Conservation (phyloP, 2,888 invertebrate species). For the Sarcophaga rosellei region DNA sequence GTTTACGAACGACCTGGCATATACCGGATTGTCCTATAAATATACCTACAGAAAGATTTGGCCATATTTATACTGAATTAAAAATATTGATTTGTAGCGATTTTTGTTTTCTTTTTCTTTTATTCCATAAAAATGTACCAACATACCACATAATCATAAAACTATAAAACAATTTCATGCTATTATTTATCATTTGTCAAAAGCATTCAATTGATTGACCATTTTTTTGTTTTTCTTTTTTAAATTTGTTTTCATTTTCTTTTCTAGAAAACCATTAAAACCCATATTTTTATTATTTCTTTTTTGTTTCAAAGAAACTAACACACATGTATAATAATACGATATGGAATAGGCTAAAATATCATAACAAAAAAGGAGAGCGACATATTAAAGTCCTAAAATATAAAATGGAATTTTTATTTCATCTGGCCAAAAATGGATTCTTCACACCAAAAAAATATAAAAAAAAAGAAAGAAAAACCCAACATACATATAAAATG, state of each 20-base stretch:
- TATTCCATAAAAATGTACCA: constrained; percentile 53
- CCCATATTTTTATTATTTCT: not conserved
- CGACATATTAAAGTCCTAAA: constrained; percentile 46
- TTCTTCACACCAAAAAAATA: constrained; percentile 25
- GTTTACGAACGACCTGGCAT: no score
- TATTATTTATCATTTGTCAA: constrained; percentile 67
- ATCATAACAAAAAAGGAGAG: not conserved
- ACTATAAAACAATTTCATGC: constrained; percentile 54
- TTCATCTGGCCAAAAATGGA: constrained; percentile 19
- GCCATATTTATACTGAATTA: no score
- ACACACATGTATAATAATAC: not conserved
- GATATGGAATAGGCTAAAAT: constrained; percentile 10
- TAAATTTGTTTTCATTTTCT: constrained; percentile 15
- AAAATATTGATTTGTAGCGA: not conserved
- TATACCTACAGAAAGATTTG: no score
- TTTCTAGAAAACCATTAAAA: not conserved
- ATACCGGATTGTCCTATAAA: no score
- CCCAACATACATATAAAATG: constrained; percentile 72
- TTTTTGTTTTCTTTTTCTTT: not conserved
- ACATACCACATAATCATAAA: constrained; percentile 64
- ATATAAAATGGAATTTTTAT: constrained; percentile 34
- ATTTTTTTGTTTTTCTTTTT: constrained; percentile 33
- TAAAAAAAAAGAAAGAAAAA: constrained; percentile 38
- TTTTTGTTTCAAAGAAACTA: constrained; percentile 37
- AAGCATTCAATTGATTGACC: constrained; percentile 67